phyloP scores from a whole-genome alignment of 2,888 invertebrate species.

The Lasius fuliginosus region DNA sequence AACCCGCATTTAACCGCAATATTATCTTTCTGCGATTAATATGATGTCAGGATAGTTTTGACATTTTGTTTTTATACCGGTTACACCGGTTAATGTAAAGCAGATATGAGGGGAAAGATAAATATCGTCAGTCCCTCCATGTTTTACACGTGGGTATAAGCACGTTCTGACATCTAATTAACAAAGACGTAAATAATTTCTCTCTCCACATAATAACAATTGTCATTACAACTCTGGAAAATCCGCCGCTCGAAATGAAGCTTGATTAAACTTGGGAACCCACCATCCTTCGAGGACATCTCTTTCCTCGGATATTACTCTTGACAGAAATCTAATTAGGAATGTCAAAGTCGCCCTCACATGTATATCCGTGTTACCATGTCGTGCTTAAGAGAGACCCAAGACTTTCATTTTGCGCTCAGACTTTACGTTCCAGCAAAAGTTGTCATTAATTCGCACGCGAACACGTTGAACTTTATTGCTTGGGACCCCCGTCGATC shows the following conservation, averaged over 20 bases:
- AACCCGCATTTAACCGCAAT: conserved; percentile 8
- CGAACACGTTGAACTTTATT: conserved; percentile 30
- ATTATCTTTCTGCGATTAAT: conserved; percentile 9
- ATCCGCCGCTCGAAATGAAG: conserved; percentile 13
- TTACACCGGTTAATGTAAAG: neutral
- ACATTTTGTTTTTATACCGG: neutral
- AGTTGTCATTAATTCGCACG: conserved; percentile 37
- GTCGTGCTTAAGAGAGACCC: conserved; percentile 10
- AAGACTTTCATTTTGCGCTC: conserved; percentile 31
- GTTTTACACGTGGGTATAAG: neutral
- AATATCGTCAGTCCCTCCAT: neutral
- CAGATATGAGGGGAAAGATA: neutral
- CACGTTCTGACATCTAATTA: conserved; percentile 6
- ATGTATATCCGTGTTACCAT: conserved; percentile 29
- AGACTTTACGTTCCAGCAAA: conserved; percentile 37
- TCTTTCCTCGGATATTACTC: conserved; percentile 27
- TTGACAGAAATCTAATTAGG: conserved; percentile 47
- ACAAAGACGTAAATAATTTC: neutral
- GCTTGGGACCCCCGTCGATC: neutral
- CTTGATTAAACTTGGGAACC: conserved; percentile 54
- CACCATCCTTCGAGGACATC: conserved; percentile 17
- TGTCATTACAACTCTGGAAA: neutral
- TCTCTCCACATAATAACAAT: conserved; percentile 1
- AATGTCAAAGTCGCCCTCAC: conserved; percentile 42
- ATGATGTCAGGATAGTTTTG: neutral